Percentiles rank a stretch among this genome's conserved stretches.
phyloP scores from a whole-genome alignment of 2,797 vertebrate species.

The Epinephelus coioides region DNA sequence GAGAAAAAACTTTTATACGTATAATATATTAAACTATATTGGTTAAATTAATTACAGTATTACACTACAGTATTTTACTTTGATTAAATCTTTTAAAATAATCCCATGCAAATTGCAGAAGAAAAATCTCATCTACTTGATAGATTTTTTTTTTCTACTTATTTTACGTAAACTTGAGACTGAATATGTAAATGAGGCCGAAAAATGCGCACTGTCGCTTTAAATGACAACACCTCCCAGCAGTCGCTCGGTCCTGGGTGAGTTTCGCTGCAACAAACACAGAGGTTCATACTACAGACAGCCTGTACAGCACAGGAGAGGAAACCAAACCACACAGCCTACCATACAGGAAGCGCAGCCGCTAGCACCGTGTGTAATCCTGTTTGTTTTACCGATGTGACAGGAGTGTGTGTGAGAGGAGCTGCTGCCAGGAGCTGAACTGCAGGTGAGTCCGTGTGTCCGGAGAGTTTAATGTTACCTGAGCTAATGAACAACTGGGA shows the following conservation, averaged over 20 bases:
- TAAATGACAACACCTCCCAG: slow-evolving; percentile 81
- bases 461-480: not conserved
- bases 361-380: not conserved
- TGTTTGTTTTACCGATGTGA: slow-evolving; percentile 28
- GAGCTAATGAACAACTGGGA: not conserved
- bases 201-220: slow-evolving; percentile 81
- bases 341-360: slow-evolving; percentile 42
- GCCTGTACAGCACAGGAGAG: slow-evolving; percentile 41
- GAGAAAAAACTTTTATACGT: too few species aligned
- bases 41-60: not conserved
- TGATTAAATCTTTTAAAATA: not conserved
- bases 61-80: not conserved
- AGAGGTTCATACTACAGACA: slow-evolving; percentile 48
- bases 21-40: not conserved
- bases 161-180: not conserved
- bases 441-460: slow-evolving; percentile 62
- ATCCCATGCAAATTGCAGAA: not conserved
- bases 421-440: slow-evolving; percentile 32
- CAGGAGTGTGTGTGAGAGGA: not conserved
- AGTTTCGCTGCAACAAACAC: slow-evolving; percentile 73
- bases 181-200: slow-evolving; percentile 13
- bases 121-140: not conserved
- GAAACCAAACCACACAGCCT: slow-evolving; percentile 19
- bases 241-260: slow-evolving; percentile 61
- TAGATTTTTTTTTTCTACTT: too few species aligned